These are phyloP conservation scores for Melipona bicolor DNA, from an alignment of 2,888 invertebrate species.

Conservation along the genomic window DNA sequence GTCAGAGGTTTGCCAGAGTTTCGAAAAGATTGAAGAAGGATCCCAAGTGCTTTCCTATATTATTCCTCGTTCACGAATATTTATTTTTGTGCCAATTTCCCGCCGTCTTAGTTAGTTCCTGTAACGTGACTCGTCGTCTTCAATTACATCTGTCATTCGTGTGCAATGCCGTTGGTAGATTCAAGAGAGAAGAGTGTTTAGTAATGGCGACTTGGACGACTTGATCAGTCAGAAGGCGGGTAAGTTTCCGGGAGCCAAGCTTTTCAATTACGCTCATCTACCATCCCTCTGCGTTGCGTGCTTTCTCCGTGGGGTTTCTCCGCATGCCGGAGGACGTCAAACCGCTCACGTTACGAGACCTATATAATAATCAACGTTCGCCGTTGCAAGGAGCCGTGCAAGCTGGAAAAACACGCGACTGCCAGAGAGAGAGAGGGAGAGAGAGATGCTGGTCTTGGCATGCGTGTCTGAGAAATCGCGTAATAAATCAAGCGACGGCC, in stretches of 20 bases:
- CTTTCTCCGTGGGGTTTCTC: constrained; percentile 20
- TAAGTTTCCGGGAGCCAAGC: constrained; percentile 1
- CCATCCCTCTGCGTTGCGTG: background rate
- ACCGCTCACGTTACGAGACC: background rate
- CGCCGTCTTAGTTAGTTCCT: background rate
- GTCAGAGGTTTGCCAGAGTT: too few relatives aligned
- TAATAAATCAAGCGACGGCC: constrained; percentile 38
- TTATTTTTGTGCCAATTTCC: too few relatives aligned
- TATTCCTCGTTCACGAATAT: too few relatives aligned
- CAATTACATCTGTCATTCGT: background rate
- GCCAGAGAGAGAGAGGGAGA: background rate
- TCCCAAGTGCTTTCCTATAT: too few relatives aligned
- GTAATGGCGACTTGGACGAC: background rate
- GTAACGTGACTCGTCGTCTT: background rate
- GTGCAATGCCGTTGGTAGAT: background rate
- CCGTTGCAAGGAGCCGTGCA: background rate
- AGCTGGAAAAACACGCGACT: constrained; percentile 1
- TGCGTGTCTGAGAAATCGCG: constrained; percentile 19
- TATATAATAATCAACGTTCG: background rate
- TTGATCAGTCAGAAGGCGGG: constrained; percentile 1
- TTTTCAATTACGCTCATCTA: constrained; percentile 32
- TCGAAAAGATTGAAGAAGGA: too few relatives aligned
- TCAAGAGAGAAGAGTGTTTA: background rate
- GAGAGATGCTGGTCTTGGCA: background rate
- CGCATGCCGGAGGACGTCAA: background rate